Evolutionary conservation across 2,888 invertebrate genomes (phyloP), one percentile per base, ranked within the genome.

Genomic region (Shargacucullia verbasci): DNA sequence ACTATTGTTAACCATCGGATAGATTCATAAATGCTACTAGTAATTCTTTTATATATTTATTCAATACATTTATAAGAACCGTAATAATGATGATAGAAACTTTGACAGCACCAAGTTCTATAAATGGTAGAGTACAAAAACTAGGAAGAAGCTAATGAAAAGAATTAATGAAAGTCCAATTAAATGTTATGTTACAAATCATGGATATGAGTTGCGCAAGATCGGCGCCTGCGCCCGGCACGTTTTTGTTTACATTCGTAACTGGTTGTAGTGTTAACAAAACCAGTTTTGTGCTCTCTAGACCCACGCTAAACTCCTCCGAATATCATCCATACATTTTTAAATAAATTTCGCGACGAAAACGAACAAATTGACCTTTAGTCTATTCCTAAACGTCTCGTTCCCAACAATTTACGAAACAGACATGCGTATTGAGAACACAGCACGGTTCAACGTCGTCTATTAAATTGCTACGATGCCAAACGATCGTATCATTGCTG

Each of bases 191-290:
- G 20, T 20, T 20, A 20, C 20, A 20, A 49, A 47, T 27, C 44
- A 44, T 59, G 59, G 38, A 29, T 61, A 34, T 33, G 47, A 46
- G 55, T 70, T 74, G 63, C 70, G 76, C 59, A 76, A 76, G 55
- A 70, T 68, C 52, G 60, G 58, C 57, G 48, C 46, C 54, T 52
- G 63, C 55, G 53, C 37, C 63, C 79, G 70, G 62, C 61, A 67
- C 76, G 80, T 86, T 85, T 88, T 85, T 91, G 88, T 90, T 89
- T 89, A 90, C 88, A 82, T 85, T 80, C 77, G 76, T 77, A 85
- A 88, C 89, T 78, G 85, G 90, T 88, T 84, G 70, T 78, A 63
- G 69, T 72, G 80, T 80, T 76, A 79, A 80, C 70, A 64, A 84
- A 88, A 88, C 89, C 86, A 74, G 86, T 88, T 87, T 64, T 38